A percentile compares a stretch with the other conserved stretches of the same genome.
Conservation (phyloP, 2,888 invertebrate species). For the Tipula vernalis region DNA sequence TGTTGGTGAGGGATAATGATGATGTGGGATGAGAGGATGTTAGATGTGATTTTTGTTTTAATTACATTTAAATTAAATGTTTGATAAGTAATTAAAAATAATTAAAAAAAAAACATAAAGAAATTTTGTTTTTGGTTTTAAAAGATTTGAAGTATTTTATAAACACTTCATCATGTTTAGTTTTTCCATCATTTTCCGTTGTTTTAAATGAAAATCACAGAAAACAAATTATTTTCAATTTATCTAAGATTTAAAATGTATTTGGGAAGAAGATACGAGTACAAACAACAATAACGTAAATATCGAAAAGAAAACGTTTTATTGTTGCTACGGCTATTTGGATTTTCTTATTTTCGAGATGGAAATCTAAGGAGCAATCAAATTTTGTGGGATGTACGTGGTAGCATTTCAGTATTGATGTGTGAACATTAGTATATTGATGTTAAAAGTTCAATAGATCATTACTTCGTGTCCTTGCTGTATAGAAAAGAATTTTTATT, state of each 20-base stretch:
- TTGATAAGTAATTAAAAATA: not conserved
- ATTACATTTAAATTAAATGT: not conserved
- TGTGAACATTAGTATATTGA: not conserved
- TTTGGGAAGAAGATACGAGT: not conserved
- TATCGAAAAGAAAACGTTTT: not conserved
- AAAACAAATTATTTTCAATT: not conserved
- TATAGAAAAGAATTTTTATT: not conserved
- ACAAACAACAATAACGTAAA: not conserved
- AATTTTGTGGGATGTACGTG: not conserved
- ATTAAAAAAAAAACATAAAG: not conserved
- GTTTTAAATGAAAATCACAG: not conserved
- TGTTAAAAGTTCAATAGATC: not conserved
- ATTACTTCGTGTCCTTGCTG: not conserved
- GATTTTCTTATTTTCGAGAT: not conserved
- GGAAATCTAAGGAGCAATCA: not conserved
- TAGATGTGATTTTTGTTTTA: not conserved
- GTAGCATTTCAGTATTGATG: not conserved
- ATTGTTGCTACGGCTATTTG: not conserved
- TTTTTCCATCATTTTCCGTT: not conserved
- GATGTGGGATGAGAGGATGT: not conserved
- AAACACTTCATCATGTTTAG: not conserved
- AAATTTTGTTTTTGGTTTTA: not conserved
- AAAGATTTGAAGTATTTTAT: not conserved
- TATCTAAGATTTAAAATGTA: not conserved
- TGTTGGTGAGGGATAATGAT: not conserved